Conservation (phyloP, 2,113 vertebrate species). For the Podiceps cristatus region DNA sequence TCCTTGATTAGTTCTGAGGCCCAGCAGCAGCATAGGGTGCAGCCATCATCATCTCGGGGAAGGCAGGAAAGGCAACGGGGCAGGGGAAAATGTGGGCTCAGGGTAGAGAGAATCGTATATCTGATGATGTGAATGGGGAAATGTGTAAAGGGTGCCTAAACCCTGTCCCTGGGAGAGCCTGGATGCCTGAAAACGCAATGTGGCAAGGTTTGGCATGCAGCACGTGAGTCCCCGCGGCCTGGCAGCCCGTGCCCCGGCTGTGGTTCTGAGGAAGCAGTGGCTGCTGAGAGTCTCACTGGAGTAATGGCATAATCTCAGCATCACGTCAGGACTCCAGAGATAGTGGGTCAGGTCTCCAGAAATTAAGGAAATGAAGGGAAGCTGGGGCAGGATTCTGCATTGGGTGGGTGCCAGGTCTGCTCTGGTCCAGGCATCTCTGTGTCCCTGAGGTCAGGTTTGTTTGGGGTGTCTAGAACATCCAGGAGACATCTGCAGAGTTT, state of each 20-base stretch:
- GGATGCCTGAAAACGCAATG: neutral
- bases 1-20: neutral
- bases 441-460: neutral
- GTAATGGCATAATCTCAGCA: neutral
- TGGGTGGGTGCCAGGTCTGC: neutral
- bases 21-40: neutral
- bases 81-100: neutral
- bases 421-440: neutral
- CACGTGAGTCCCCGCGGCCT: neutral
- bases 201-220: neutral
- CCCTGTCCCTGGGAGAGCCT: neutral
- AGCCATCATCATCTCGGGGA: neutral
- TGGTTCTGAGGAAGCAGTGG: neutral
- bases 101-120: neutral
- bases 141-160: neutral
- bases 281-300: neutral
- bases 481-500: neutral
- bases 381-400: neutral
- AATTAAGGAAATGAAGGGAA: neutral
- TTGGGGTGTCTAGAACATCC: neutral
- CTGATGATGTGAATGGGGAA: neutral
- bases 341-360: neutral
- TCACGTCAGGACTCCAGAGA: neutral
- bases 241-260: neutral
- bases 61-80: neutral